phyloP scores from a whole-genome alignment of 2,888 invertebrate species.

The Melieria omissa region DNA sequence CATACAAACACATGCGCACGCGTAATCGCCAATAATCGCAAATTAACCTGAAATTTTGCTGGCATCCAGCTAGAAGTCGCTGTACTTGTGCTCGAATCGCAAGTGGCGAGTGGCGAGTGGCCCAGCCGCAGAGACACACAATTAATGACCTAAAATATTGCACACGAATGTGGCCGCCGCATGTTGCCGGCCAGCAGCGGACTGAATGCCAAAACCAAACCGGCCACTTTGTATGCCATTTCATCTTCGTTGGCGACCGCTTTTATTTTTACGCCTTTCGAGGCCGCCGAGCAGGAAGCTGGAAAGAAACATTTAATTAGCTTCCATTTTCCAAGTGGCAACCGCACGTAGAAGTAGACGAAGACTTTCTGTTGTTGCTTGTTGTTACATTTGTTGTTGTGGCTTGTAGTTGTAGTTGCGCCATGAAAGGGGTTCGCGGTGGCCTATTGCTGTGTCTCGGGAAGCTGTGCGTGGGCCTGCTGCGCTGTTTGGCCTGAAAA shows the following conservation, averaged over 20 bases:
- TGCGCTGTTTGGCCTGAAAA: conserved; percentile 12
- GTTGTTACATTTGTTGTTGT: not conserved
- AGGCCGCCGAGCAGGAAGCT: conserved; percentile 18
- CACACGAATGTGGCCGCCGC: not conserved
- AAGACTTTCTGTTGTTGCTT: not conserved
- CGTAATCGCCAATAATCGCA: conserved; percentile 14
- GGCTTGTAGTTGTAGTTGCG: not conserved
- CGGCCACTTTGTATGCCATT: conserved; percentile 5
- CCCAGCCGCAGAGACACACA: not conserved
- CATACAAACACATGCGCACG: not conserved
- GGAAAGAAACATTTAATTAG: not conserved
- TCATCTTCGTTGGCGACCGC: not conserved
- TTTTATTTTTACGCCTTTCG: not conserved
- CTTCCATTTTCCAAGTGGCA: not conserved
- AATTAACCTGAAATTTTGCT: conserved; percentile 8
- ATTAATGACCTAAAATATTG: conserved; percentile 12
- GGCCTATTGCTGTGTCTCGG: conserved; percentile 7
- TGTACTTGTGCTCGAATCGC: too few relatives aligned
- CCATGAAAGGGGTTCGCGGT: conserved; percentile 19
- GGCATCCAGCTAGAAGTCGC: too few relatives aligned
- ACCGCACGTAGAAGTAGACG: not conserved
- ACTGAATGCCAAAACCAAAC: conserved; percentile 21
- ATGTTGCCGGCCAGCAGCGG: conserved; percentile 3
- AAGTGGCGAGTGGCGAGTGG: too few relatives aligned
- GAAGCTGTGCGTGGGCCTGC: conserved; percentile 29